Conservation (phyloP, 1,140 invertebrate genomes). For the Polypedilum vanderplanki region DNA sequence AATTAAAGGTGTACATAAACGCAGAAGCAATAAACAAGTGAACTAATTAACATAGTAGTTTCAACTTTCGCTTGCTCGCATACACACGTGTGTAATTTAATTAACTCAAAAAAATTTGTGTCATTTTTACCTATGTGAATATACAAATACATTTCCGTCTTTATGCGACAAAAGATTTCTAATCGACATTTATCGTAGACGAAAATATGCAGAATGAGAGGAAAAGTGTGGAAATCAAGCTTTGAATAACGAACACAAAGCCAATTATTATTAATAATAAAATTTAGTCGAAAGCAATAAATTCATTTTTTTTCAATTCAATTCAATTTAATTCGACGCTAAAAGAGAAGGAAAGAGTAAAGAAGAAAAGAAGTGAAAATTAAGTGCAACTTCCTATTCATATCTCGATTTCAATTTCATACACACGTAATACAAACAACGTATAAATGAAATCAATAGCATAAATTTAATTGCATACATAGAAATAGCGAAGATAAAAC, state of each 20-base stretch:
- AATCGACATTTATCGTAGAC: background rate
- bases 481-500: no score
- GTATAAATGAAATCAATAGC: background rate
- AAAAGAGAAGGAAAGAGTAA: background rate
- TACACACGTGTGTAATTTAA: background rate
- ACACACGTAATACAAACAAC: background rate
- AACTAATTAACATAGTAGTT: constrained; percentile 13
- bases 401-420: background rate
- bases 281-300: constrained; percentile 1
- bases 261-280: constrained; percentile 1
- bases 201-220: background rate
- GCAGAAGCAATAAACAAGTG: background rate
- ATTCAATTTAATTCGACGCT: no score
- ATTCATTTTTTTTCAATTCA: background rate
- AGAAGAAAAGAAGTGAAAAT: background rate
- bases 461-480: constrained; percentile 2
- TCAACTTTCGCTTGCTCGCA: background rate
- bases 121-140: background rate
- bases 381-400: constrained; percentile 6
- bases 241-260: background rate
- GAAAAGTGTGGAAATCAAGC: background rate
- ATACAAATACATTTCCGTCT: background rate
- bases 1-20: background rate
- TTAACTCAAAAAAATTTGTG: background rate
- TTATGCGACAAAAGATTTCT: background rate